Evolutionary conservation across 53 echinoderm and acorn worm species (phyloP).

Genomic region (Pentamera pediparva): DNA sequence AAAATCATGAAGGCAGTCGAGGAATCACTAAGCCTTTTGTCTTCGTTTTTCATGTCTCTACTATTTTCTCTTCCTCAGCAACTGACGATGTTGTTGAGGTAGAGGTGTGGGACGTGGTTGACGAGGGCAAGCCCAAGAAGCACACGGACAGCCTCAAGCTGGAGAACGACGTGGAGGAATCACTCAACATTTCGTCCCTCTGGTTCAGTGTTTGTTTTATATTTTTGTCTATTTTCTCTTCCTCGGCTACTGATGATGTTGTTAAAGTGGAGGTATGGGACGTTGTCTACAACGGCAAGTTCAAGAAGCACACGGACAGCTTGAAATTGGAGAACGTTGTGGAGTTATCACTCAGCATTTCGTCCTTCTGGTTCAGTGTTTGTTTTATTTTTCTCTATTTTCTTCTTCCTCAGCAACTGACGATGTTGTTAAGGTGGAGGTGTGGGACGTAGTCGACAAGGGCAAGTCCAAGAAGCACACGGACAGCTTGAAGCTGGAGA

Average conservation of each 20-base stretch:
- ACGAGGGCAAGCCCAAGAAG: constrained; percentile 81
- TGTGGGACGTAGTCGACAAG: constrained; percentile 97
- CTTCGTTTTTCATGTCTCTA: too few species aligned
- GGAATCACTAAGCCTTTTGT: too few species aligned
- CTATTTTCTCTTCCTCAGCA: constrained; percentile 46
- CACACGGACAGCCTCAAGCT: constrained; percentile 69
- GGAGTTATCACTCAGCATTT: background rate
- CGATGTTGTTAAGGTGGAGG: constrained; percentile 96
- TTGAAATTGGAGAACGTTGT: background rate
- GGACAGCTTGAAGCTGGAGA: constrained; percentile 73
- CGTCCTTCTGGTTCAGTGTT: background rate
- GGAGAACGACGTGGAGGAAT: constrained; percentile 59
- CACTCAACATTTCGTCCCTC: too few species aligned
- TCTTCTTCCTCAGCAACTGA: constrained; percentile 65
- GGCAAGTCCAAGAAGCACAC: constrained; percentile 74
- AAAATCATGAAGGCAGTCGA: too few species aligned
- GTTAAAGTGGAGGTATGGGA: too few species aligned
- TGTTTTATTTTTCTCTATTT: background rate
- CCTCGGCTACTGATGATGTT: too few species aligned
- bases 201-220: too few species aligned
- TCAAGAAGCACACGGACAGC: background rate
- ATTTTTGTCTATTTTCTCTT: too few species aligned
- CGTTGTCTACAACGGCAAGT: too few species aligned
- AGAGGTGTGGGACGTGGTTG: constrained; percentile 97
- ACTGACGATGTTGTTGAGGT: constrained; percentile 99